phyloP scores from a whole-genome alignment of 2,113 vertebrate genomes.

The Fregetta grallaria region DNA sequence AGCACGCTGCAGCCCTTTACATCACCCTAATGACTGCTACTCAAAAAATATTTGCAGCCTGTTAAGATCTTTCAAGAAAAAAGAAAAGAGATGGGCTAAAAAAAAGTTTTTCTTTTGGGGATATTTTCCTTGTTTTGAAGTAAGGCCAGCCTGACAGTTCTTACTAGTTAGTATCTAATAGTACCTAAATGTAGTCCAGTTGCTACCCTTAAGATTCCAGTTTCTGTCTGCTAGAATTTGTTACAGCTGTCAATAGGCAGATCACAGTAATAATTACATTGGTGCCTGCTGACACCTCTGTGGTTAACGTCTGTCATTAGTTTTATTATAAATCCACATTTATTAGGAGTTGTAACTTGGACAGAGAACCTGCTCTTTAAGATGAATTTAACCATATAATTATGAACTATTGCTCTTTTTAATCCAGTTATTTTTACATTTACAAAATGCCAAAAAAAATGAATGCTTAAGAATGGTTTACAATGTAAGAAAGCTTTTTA shows the following conservation, averaged over 20 bases:
- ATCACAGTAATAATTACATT: conserved; percentile 48
- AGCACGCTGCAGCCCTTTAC: background rate
- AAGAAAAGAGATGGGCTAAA: conserved; percentile 39
- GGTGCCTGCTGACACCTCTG: conserved; percentile 50
- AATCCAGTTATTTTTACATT: background rate
- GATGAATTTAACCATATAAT: background rate
- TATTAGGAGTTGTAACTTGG: conserved; percentile 3
- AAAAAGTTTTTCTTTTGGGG: conserved; percentile 29
- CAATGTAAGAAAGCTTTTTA: background rate
- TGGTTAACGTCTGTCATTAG: conserved; percentile 55
- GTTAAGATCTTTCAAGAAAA: conserved; percentile 27
- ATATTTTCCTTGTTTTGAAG: conserved; percentile 67
- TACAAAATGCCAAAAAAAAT: background rate
- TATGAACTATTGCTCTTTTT: background rate
- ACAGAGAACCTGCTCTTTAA: background rate
- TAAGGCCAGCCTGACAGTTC: conserved; percentile 56
- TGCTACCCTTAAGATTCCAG: conserved; percentile 47
- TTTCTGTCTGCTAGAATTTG: conserved; percentile 56
- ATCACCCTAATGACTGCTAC: background rate
- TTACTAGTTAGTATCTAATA: conserved; percentile 52
- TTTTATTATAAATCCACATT: conserved; percentile 27
- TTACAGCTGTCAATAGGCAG: conserved; percentile 62
- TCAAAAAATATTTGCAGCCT: conserved; percentile 30
- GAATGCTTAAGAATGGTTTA: background rate
- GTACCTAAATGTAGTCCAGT: conserved; percentile 53